Percentiles rank a stretch among this genome's conserved stretches.
Evolutionary conservation across 2,888 invertebrate species (phyloP).

Genomic region (Ceratothoa steindachneri): DNA sequence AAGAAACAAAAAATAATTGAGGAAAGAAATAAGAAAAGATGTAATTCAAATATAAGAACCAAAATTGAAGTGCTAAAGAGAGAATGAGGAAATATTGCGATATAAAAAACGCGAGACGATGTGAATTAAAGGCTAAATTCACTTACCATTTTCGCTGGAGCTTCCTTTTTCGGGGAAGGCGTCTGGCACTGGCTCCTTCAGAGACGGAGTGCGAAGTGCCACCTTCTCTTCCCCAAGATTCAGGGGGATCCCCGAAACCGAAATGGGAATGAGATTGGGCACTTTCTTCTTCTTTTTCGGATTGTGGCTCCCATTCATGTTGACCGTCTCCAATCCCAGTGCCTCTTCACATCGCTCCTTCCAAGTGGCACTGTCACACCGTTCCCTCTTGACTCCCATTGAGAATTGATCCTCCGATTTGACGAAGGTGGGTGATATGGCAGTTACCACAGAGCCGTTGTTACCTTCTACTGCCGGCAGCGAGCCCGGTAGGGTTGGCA

Average conservation of each 20-base stretch:
- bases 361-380: neutral
- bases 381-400: neutral
- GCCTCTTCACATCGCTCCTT: too few relatives aligned
- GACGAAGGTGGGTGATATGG: neutral
- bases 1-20: too few relatives aligned
- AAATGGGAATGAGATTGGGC: conserved; percentile 25
- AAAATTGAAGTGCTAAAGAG: too few relatives aligned
- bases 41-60: too few relatives aligned
- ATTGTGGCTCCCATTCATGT: neutral
- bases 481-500: neutral
- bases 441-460: too few relatives aligned
- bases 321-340: too few relatives aligned
- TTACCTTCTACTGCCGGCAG: too few relatives aligned
- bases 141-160: neutral
- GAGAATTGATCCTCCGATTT: neutral
- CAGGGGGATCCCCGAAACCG: neutral
- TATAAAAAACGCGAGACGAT: too few relatives aligned
- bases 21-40: too few relatives aligned
- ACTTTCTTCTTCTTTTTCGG: conserved; percentile 17
- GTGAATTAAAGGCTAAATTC: too few relatives aligned
- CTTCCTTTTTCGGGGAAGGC: neutral
- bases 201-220: neutral
- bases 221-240: neutral
- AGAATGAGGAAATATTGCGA: too few relatives aligned
- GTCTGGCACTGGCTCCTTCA: neutral